Conservation (phyloP, 2,113 vertebrate genomes). For the Microcebus ravelobensis region DNA sequence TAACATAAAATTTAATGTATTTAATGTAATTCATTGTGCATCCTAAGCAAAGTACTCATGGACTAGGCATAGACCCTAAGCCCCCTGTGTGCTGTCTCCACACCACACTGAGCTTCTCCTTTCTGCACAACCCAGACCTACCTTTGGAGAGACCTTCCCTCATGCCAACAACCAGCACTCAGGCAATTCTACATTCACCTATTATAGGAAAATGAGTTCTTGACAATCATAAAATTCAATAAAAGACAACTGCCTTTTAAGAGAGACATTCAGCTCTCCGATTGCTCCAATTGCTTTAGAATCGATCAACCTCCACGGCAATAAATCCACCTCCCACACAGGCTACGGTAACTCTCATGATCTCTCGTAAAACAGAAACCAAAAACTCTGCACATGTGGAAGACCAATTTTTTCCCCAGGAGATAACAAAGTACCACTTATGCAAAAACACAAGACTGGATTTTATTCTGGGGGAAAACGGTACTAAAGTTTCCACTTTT, state of each 20-base stretch:
- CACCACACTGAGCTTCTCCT: not conserved
- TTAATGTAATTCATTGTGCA: not conserved
- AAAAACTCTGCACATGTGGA: not conserved
- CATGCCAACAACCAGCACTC: not conserved
- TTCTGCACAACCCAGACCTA: not conserved
- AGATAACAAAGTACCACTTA: not conserved
- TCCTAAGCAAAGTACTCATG: not conserved
- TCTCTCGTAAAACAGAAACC: not conserved
- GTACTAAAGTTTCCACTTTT: not conserved
- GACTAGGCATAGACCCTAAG: not conserved
- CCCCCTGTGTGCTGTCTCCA: accelerated
- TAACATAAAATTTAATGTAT: too few species aligned
- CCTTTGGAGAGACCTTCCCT: not conserved
- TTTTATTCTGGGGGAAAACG: not conserved
- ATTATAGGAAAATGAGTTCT: not conserved
- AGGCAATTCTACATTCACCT: not conserved
- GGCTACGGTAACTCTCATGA: not conserved
- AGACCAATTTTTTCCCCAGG: not conserved
- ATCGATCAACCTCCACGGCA: not conserved
- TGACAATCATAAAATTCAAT: constrained; percentile 3
- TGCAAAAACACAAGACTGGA: not conserved
- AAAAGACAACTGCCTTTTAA: constrained; percentile 20
- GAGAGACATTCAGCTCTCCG: constrained; percentile 4
- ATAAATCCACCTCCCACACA: not conserved
- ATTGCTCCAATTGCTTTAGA: constrained; percentile 28